phyloP scores from a whole-genome alignment of 1,140 invertebrate species.

The Trachymyrmex cornetzi region DNA sequence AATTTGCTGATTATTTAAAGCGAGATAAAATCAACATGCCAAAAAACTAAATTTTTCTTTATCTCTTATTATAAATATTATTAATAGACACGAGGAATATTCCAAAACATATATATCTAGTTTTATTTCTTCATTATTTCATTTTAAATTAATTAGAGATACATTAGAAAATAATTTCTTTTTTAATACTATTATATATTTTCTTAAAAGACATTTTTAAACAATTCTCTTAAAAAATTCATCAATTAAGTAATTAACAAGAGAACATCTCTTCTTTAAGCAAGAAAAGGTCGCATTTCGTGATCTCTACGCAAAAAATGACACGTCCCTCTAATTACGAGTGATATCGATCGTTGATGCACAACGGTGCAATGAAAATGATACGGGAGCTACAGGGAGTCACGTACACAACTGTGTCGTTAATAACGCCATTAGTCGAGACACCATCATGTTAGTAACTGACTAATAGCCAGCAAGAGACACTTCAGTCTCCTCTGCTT shows the following conservation, averaged over 20 bases:
- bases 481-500: conserved; percentile 7
- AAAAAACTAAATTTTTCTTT: neutral
- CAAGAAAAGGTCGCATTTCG: neutral
- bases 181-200: neutral
- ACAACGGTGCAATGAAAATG: conserved; percentile 36
- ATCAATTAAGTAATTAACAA: conserved; percentile 21
- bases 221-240: neutral
- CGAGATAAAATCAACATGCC: neutral
- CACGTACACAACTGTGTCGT: conserved; percentile 39
- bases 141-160: neutral
- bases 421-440: conserved; percentile 56
- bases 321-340: conserved; percentile 16
- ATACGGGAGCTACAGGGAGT: conserved; percentile 22
- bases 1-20: neutral
- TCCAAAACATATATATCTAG: neutral
- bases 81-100: neutral
- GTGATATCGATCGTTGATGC: conserved; percentile 48
- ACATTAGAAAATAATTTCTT: conserved; percentile 21
- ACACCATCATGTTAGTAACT: conserved; percentile 47
- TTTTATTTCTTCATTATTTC: neutral
- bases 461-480: conserved; percentile 42
- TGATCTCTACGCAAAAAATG: conserved; percentile 27
- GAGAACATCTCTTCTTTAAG: neutral
- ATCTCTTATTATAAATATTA: neutral
- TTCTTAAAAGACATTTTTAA: neutral